Evolutionary conservation across 2,797 vertebrate species (phyloP), one percentile per base, ranked within the genome.

Genomic region (Acropternis orthonyx): DNA sequence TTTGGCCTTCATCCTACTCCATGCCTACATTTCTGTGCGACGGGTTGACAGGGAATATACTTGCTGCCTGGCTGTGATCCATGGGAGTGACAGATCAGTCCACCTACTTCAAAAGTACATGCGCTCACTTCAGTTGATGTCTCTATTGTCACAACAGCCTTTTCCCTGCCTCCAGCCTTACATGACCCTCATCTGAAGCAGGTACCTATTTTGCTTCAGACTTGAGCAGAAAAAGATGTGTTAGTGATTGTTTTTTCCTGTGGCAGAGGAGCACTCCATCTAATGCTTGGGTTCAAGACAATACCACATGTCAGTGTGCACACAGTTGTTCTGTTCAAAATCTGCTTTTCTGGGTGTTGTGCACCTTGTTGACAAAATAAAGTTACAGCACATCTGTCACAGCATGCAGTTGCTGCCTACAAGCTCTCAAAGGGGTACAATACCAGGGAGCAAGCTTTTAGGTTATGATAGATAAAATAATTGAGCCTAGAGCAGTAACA

Each of bases 31-130:
- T 77, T 76, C 54, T 92, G 27, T 74, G 92, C 0, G 0, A 16
- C 1, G 7, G 44, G 28, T 52, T 95, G 67, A 37, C 44, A 37
- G 69, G 71, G 74, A 88, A 81, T 77, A 76, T 49, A 74, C 15
- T 73, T 74, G 65, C 56, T 93, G 76, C 79, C 91, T 89, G 85
- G 89, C 88, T 93, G 79, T 36, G 43, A 55, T 77, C 72, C 73
- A 22, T 6, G 14, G 54, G n/a, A 75, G 58, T 68, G 85, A 88
- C 76, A 62, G 58, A 94, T 78, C n/a, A 85, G 41, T 89, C 89
- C 82, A 72, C 68, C 88, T 92, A 85, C 92, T 92, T 74, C 34
- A 67, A 63, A 80, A 46, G 56, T 46, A 14, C 0, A 0, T 55
- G 19, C 22, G 6, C 56, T 88, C 2, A 0, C 65, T 96, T 88